phyloP scores from a whole-genome alignment of 2,113 vertebrate genomes.

The Bos indicus region DNA sequence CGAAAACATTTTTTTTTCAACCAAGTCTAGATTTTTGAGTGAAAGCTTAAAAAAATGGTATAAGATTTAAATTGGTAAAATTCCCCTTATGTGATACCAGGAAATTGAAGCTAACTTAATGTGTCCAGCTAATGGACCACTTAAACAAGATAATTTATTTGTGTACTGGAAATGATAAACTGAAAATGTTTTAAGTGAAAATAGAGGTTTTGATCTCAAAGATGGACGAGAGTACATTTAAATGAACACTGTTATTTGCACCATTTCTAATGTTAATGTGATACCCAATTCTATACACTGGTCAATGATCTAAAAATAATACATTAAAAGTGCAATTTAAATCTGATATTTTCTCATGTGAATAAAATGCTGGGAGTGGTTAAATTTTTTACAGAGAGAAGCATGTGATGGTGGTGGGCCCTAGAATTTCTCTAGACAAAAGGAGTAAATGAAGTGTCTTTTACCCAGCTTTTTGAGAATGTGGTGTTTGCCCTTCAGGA shows the following conservation, averaged over 20 bases:
- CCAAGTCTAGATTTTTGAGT: conserved; percentile 38
- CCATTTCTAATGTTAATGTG: not conserved
- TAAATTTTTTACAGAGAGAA: not conserved
- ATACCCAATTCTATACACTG: not conserved
- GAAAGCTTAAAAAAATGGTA: not conserved
- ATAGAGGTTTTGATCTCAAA: not conserved
- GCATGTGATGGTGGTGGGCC: not conserved
- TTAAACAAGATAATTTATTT: not conserved
- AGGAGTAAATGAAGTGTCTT: not conserved
- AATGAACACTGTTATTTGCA: not conserved
- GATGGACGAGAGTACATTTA: not conserved
- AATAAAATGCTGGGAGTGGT: not conserved
- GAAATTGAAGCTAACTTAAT: conserved; percentile 28
- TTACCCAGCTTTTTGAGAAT: conserved; percentile 26
- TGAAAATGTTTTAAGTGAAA: conserved; percentile 9
- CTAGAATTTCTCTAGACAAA: conserved; percentile 22
- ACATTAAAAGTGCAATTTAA: not conserved
- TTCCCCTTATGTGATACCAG: not conserved
- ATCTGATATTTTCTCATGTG: not conserved
- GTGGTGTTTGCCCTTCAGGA: not conserved
- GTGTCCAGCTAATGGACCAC: not conserved
- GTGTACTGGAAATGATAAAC: conserved; percentile 18
- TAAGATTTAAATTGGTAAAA: conserved; percentile 16
- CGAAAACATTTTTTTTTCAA: not conserved
- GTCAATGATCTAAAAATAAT: not conserved